Base-by-base conservation (phyloP, 2,888 invertebrate species). In the Vanessa cardui region DNA sequence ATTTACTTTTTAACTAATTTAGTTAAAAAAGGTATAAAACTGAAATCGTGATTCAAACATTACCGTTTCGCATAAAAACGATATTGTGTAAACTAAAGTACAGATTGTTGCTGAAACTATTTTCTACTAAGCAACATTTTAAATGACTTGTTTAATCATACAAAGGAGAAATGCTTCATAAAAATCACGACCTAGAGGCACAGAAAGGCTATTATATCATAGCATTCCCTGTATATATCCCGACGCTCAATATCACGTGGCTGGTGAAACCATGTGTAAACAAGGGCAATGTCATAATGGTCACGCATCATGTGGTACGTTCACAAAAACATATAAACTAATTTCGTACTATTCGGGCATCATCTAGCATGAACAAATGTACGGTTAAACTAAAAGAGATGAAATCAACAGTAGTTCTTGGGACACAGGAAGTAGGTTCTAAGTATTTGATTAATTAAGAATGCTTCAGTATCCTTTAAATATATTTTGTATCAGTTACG, bases 241-340 rank as follows among this genome's bases (percentile, higher is more conserved):
- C 46, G 16, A 20, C 21, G 33, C 49, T 49, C 46, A 8, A 39
- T 33, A 20, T 39, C 54, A 61, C 64, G 60, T 61, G 39, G 50
- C 18, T 12, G 18, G 60, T 44, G 54, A 60, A 61, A 52, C 26
- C 52, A 52, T 20, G 39, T 61, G 39, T 39, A 33, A 31, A 56
- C 47, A 60, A 66, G 65, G 54, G 46, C 46, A 54, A 60, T 59
- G 46, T 33, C 46, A 61, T 47, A 39, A 45, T 9, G 33, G 7
- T 3, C 45, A 59, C 33, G 21, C 7, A 8, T n/a, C 54, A 54
- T n/a, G n/a, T 21, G 7, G 26, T 31, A 54, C 6, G 31, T 31
- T 54, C 26, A 5, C 52, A 54, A 16, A 15, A 52, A 6, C n/a
- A 16, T 16, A 16, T 6, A 12, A 31, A 49, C 20, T 6, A 20